Conservation (phyloP, 2,888 invertebrate species). For the Andrena chrysosceles region DNA sequence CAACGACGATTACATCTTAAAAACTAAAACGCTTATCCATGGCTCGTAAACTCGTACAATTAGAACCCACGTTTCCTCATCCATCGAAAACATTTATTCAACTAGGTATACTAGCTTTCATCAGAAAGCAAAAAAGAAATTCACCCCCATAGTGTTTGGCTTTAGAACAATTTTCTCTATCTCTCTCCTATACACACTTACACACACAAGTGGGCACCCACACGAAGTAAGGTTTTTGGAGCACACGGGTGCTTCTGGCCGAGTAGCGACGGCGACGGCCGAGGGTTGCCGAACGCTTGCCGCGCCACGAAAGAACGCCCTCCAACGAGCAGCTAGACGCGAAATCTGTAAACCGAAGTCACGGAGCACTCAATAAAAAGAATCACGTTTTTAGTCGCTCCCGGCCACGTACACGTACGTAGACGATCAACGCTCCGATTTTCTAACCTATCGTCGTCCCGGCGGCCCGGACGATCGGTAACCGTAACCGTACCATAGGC, state of each 20-base stretch:
- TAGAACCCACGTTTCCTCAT: too few relatives aligned
- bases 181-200: not conserved
- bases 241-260: constrained; percentile 64
- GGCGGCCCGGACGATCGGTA: constrained; percentile 14
- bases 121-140: constrained; percentile 9
- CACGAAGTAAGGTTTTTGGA: constrained; percentile 59
- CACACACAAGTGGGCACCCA: too few relatives aligned
- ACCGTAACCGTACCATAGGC: constrained; percentile 1
- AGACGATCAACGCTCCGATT: constrained; percentile 36
- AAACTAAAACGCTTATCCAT: not conserved
- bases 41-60: too few relatives aligned
- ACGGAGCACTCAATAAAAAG: constrained; percentile 73
- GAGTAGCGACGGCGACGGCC: constrained; percentile 68
- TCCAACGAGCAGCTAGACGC: constrained; percentile 75
- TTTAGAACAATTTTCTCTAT: constrained; percentile 47
- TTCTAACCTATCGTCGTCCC: constrained; percentile 45
- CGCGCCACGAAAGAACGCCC: constrained; percentile 82
- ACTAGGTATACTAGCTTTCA: not conserved
- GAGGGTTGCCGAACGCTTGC: constrained; percentile 77
- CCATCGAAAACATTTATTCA: too few relatives aligned
- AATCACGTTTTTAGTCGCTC: constrained; percentile 59
- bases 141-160: constrained; percentile 20
- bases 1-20: not conserved
- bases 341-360: constrained; percentile 77
- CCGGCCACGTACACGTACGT: constrained; percentile 61